Percentiles rank a stretch among this genome's conserved stretches.
Conservation (phyloP, 2,888 invertebrate genomes). For the Aphodius granarius region DNA sequence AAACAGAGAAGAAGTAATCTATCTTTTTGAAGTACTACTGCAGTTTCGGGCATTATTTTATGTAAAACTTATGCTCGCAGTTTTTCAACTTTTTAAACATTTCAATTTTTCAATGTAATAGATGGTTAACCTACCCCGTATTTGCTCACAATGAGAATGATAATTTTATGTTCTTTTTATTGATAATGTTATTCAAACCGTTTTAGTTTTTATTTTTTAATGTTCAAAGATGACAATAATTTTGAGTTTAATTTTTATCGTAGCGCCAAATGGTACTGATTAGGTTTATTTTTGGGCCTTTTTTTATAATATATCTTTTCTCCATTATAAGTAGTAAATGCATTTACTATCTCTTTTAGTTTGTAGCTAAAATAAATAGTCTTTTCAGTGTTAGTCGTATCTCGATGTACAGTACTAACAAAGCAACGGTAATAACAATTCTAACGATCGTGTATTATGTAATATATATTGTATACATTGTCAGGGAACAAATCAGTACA, state of each 20-base stretch:
- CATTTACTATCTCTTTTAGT: not conserved
- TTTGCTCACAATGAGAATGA: not conserved
- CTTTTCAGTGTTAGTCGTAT: not conserved
- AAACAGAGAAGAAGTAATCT: not conserved
- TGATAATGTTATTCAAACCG: not conserved
- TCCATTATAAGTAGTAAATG: not conserved
- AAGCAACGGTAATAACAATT: conserved; percentile 5
- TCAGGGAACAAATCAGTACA: conserved; percentile 47
- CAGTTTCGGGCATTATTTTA: not conserved
- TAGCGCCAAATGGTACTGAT: conserved; percentile 8
- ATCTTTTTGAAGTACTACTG: not conserved
- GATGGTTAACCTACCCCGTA: no score
- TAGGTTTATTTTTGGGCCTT: conserved; percentile 1
- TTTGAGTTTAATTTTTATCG: not conserved
- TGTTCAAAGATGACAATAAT: not conserved
- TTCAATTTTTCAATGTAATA: not conserved
- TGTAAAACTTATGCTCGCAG: not conserved
- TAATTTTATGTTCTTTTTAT: not conserved
- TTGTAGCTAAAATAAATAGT: not conserved
- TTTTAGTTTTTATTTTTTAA: not conserved
- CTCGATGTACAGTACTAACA: conserved; percentile 26
- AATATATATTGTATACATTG: conserved; percentile 17
- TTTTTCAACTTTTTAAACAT: no score
- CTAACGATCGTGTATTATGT: conserved; percentile 10
- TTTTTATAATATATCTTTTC: not conserved